A percentile compares a stretch with the other conserved stretches of the same genome.
These are phyloP conservation scores for Rhagium mordax DNA, from an alignment of 2,888 invertebrate species.

Conservation along the genomic window DNA sequence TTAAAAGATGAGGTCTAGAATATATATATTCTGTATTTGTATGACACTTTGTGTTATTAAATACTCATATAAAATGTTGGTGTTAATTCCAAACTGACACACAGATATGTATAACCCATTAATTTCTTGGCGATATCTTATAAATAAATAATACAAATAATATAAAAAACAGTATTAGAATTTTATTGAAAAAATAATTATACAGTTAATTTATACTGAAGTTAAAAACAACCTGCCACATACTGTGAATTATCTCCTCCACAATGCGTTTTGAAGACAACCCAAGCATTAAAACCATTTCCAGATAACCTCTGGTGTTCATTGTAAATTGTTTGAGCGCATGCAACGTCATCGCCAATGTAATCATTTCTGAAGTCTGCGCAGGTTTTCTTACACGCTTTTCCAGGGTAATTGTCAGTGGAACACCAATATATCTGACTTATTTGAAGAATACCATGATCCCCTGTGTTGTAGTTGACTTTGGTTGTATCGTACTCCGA, in stretches of 20 bases:
- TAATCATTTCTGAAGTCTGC: constrained; percentile 78
- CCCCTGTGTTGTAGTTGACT: constrained; percentile 45
- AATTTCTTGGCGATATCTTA: too few species aligned
- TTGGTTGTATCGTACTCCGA: constrained; percentile 51
- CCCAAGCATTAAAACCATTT: constrained; percentile 83
- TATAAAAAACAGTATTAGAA: too few species aligned
- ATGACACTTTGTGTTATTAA: too few species aligned
- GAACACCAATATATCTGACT: constrained; percentile 50
- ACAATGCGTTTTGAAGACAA: constrained; percentile 78
- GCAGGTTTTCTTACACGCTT: constrained; percentile 77
- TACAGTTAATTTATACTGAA: too few species aligned
- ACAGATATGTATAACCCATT: too few species aligned
- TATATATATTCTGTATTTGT: too few species aligned
- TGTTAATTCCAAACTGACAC: too few species aligned
- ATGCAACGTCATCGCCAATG: constrained; percentile 80
- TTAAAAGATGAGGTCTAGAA: too few species aligned
- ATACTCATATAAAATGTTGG: too few species aligned
- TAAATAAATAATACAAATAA: too few species aligned
- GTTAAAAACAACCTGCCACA: constrained; percentile 35
- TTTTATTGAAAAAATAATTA: too few species aligned
- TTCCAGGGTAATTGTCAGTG: constrained; percentile 64
- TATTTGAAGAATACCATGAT: constrained; percentile 55
- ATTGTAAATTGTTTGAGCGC: constrained; percentile 77
- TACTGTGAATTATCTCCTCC: constrained; percentile 64
- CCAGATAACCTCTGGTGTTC: constrained; percentile 80